Base-by-base conservation (phyloP, 2,888 invertebrate genomes). In the Reticulitermes lucifugus region DNA sequence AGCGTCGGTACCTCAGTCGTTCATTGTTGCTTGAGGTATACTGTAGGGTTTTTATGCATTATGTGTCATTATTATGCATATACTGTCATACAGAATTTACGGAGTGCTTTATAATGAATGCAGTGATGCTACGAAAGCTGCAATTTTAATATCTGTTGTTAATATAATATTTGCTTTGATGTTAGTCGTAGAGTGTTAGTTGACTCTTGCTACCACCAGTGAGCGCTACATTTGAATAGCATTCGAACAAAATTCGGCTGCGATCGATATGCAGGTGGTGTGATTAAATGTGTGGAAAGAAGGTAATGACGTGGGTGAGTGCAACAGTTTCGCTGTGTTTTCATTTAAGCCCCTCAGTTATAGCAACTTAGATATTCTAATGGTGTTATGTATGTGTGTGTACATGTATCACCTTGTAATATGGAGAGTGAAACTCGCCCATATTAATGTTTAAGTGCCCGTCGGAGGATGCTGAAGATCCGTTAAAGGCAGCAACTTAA, bases 201-300 rank as follows among this genome's bases (percentile, higher is more conserved):
- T 81, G 81, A 70, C 65, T 65, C 46, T 25, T 81, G 65, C 81
- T n/a, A 81, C 81, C 81, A 70, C 81, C 70, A 81, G 81, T 65
- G n/a, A 46, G 81, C 81, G 81, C 81, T 43, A 65, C 18, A 70
- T 81, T 81, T 81, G 81, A 81, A 81, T 70, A 6, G 25, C 1
- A 41, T 59, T 70, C n/a, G 70, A 65, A 70, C 25, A 46, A 81
- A 81, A 55, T 81, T 43, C 43, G 43, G 65, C 35, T 43, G 79
- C 60, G 84, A 84, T 84, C 84, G 84, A 84, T 84, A 84, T 77
- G 84, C n/a, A 77, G 79, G 65, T 59, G 75, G 79, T 77, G 60
- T 84, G 83, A 84, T 79, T 84, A 65, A 46, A 65, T 55, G 75
- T 77, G 65, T 60, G 43, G 55, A 79, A 77, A 77, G 79, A 14